These are phyloP conservation scores for Hippocampus kuda DNA, from an alignment of 2,797 vertebrate genomes.

Conservation along the genomic window DNA sequence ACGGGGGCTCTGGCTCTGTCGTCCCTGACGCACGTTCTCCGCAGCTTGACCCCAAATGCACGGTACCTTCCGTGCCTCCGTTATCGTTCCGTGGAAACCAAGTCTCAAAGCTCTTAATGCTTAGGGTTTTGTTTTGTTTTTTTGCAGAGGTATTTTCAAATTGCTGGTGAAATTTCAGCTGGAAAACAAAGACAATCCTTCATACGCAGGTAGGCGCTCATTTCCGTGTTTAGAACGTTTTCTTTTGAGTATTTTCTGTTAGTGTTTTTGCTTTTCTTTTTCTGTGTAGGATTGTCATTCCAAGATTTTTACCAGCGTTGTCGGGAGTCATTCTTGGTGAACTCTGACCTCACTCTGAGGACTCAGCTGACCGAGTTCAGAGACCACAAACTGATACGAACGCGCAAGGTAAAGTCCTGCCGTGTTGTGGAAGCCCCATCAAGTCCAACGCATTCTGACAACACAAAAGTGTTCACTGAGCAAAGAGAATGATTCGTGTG, in stretches of 20 bases:
- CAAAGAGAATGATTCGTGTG: too few species aligned
- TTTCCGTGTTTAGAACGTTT: not conserved
- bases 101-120: not conserved
- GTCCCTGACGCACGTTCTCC: conserved; percentile 85
- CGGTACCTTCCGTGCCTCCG: conserved; percentile 59
- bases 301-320: conserved; percentile 97
- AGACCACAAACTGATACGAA: conserved; percentile 92
- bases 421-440: not conserved
- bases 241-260: not conserved
- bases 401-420: conserved; percentile 73
- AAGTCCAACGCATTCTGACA: not conserved
- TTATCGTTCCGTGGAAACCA: not conserved
- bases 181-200: conserved; percentile 87
- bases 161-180: conserved; percentile 86
- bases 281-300: conserved; percentile 81
- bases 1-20: conserved; percentile 87
- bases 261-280: rapidly evolving
- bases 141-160: conserved; percentile 86
- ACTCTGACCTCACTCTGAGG: conserved; percentile 90
- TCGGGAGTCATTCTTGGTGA: conserved; percentile 92
- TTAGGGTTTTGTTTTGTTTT: conserved; percentile 1
- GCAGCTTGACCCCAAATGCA: conserved; percentile 88
- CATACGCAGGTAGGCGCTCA: conserved; percentile 71
- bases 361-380: conserved; percentile 96
- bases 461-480: not conserved